phyloP scores from a whole-genome alignment of 2,888 invertebrate genomes.

The Dryobotodes eremita region DNA sequence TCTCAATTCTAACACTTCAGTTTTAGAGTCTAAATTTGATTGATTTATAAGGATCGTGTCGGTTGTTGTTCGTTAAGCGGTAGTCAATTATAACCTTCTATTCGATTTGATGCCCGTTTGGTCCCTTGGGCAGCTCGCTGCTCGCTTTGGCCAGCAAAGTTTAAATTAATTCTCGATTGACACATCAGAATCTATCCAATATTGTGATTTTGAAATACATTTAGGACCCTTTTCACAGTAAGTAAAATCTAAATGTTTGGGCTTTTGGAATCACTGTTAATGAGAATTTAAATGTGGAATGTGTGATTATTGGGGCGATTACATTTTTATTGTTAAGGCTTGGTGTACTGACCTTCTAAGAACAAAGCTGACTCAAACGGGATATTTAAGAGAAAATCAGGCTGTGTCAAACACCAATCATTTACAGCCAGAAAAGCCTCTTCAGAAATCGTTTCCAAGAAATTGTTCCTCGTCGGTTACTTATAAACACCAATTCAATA shows the following conservation, averaged over 20 bases:
- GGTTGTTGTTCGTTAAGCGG: slow-evolving; percentile 82
- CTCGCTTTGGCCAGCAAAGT: slow-evolving; percentile 87
- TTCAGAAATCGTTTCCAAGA: slow-evolving; percentile 11
- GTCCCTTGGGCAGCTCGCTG: slow-evolving; percentile 84
- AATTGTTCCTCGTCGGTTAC: not conserved
- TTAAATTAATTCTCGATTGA: slow-evolving; percentile 90
- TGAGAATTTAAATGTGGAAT: slow-evolving; percentile 51
- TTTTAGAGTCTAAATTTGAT: slow-evolving; percentile 80
- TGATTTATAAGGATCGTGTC: slow-evolving; percentile 72
- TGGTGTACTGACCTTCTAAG: not conserved
- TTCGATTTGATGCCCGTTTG: slow-evolving; percentile 87
- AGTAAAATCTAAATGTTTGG: slow-evolving; percentile 68
- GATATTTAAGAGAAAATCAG: not conserved
- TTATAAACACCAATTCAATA: not conserved
- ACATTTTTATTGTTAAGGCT: slow-evolving; percentile 16
- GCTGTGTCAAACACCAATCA: not conserved
- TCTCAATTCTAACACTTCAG: slow-evolving; percentile 64
- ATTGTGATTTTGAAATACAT: slow-evolving; percentile 84
- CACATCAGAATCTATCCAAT: slow-evolving; percentile 84
- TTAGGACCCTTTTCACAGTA: slow-evolving; percentile 74
- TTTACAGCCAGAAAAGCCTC: not conserved
- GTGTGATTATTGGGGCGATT: slow-evolving; percentile 33
- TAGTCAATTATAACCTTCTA: slow-evolving; percentile 88
- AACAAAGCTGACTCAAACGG: not conserved
- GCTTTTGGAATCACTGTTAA: slow-evolving; percentile 46